These are phyloP conservation scores for Patella vulgata DNA, from an alignment of 1,140 invertebrate species.

Conservation along the genomic window DNA sequence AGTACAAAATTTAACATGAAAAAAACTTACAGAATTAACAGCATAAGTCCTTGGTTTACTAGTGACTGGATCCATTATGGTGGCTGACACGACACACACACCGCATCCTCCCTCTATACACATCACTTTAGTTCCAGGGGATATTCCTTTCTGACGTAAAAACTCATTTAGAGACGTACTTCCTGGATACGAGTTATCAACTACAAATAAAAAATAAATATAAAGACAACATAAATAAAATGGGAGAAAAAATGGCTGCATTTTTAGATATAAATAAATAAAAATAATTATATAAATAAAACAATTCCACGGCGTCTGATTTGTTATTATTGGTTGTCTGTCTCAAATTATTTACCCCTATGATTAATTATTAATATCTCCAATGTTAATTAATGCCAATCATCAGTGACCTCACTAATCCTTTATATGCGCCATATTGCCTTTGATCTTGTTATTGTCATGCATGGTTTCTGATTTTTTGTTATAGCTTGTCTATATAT, in stretches of 20 bases:
- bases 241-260: not conserved
- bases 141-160: conserved; percentile 68
- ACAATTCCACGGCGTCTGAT: not conserved
- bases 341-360: too few relatives aligned
- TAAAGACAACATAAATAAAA: not conserved
- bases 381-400: too few relatives aligned
- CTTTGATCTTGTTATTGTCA: too few relatives aligned
- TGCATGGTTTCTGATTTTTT: too few relatives aligned
- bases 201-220: conserved; percentile 22
- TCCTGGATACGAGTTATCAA: conserved; percentile 33
- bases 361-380: too few relatives aligned
- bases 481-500: too few relatives aligned
- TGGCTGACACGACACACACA: conserved; percentile 79
- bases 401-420: too few relatives aligned
- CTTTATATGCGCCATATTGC: too few relatives aligned
- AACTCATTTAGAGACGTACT: conserved; percentile 44
- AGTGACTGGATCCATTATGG: conserved; percentile 69
- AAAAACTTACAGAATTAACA: conserved; percentile 81
- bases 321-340: too few relatives aligned
- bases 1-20: too few relatives aligned
- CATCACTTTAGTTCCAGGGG: conserved; percentile 79
- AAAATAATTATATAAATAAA: not conserved
- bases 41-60: conserved; percentile 72
- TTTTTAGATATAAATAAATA: not conserved
- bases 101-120: conserved; percentile 87